These are phyloP conservation scores for Lordiphosa fenestrarum DNA, from an alignment of 2,888 invertebrate genomes.

Conservation along the genomic window DNA sequence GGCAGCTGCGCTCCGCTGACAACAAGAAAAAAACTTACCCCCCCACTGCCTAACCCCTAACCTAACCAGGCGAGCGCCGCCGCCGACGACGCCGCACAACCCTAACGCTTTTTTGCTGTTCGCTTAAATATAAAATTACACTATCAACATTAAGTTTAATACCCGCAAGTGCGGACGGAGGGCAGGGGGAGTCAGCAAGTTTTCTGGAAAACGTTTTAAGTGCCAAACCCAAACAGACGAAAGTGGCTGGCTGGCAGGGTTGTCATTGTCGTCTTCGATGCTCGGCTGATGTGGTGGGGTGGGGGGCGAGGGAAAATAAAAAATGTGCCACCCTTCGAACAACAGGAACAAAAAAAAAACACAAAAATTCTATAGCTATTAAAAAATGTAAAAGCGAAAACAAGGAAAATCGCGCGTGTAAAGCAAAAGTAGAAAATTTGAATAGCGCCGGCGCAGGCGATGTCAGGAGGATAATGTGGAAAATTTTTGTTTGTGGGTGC, in stretches of 20 bases:
- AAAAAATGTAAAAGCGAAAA: conserved; percentile 76
- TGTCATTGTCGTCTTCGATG: conserved; percentile 43
- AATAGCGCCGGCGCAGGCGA: conserved; percentile 45
- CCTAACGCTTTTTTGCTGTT: conserved; percentile 43
- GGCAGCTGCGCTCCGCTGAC: conserved; percentile 26
- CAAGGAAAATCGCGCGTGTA: conserved; percentile 75
- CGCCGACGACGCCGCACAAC: conserved; percentile 37
- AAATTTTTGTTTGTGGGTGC: conserved; percentile 51
- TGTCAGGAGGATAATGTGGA: conserved; percentile 58
- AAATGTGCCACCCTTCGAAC: conserved; percentile 37
- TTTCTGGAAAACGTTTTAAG: conserved; percentile 65
- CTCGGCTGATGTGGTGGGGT: conserved; percentile 7
- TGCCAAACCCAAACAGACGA: conserved; percentile 47
- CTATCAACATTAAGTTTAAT: conserved; percentile 76
- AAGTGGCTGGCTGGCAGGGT: conserved; percentile 58
- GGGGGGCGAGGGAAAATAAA: conserved; percentile 29
- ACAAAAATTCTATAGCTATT: conserved; percentile 67
- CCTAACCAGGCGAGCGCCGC: conserved; percentile 18
- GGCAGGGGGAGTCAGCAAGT: conserved; percentile 30
- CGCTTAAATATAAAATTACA: conserved; percentile 75
- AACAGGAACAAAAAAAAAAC: conserved; percentile 11
- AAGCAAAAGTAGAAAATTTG: conserved; percentile 73
- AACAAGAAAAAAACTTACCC: conserved; percentile 25
- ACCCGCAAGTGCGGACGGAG: conserved; percentile 68
- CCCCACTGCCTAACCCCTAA: conserved; percentile 22